Evolutionary conservation across 2,797 vertebrate genomes (phyloP), one percentile per base, ranked within the genome.

Genomic region (Pygocentrus nattereri): DNA sequence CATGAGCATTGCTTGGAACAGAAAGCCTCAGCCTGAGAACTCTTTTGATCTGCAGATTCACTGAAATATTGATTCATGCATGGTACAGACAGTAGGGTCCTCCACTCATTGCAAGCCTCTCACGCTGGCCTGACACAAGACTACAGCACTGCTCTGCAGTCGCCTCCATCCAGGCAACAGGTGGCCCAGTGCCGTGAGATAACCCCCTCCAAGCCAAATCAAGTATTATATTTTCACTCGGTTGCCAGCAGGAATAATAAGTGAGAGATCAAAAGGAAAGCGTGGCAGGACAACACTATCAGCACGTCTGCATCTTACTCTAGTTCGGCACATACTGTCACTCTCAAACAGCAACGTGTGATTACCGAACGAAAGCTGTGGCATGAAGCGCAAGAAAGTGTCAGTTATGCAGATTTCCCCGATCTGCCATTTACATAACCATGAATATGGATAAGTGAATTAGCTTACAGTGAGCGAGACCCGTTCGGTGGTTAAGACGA

Each of bases 41-140:
- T 84, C 87, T 71, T 92, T 89, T 91, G 86, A 91, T 92, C 90
- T 90, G 90, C 82, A 87, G 86, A 90, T 67, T 82, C 88, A 84
- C 76, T 88, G 76, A 91, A 90, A 76, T 90, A 93, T 92, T 88
- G 89, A 92, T 92, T 87, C 85, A 85, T 84, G 69, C 86, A 78
- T 78, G 76, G 88, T 87, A 81, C 84, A 84, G 87, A 83, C 86
- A 84, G 79, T 15, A 23, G 41, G 34, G 21, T 47, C 67, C 38
- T 44, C 38, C 41, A 16, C 41, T n/a, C 67, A 47, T 85, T 15
- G 27, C 8, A 67, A 50, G 62, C 41, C 31, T 27, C 25, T 62
- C 49, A 80, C 44, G 23, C 61, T 31, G 38, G 16, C 23, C 44
- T 7, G 21, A 27, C 62, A 79, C 61, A 76, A 67, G 87, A 4